Conservation (phyloP, 2,113 vertebrate species). For the Tauraco erythrolophus region DNA sequence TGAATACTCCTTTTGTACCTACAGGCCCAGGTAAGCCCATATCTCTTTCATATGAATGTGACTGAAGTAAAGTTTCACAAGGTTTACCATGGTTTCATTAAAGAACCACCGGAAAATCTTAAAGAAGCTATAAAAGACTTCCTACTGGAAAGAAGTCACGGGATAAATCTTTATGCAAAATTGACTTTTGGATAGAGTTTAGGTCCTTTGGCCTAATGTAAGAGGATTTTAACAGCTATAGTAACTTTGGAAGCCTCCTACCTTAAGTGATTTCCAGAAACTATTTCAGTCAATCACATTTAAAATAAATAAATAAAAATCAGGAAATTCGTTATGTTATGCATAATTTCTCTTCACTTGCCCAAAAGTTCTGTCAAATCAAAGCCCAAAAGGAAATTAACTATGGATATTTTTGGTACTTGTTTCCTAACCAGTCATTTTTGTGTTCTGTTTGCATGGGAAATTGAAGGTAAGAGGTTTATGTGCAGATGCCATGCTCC, state of each 20-base stretch:
- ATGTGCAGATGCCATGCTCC: neutral
- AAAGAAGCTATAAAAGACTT: conserved; percentile 35
- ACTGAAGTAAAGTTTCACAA: neutral
- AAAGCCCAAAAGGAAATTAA: conserved; percentile 33
- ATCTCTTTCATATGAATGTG: neutral
- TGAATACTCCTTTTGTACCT: conserved; percentile 6
- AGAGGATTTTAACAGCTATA: conserved; percentile 27
- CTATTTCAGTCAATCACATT: conserved; percentile 2
- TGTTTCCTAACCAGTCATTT: conserved; percentile 15
- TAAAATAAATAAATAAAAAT: neutral
- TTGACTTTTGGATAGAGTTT: conserved; percentile 34
- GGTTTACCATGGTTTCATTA: conserved; percentile 2
- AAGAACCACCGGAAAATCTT: conserved; percentile 46
- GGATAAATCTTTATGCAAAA: conserved; percentile 48
- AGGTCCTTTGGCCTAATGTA: conserved; percentile 8
- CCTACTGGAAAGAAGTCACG: conserved; percentile 33
- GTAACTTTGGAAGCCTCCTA: neutral
- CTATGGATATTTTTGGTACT: neutral
- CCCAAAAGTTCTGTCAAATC: neutral
- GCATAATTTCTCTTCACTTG: conserved; percentile 26
- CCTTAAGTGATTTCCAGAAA: conserved; percentile 39
- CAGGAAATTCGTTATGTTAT: neutral
- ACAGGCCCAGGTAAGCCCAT: neutral
- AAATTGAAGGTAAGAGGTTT: neutral
- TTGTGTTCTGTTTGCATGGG: neutral